Base-by-base conservation (phyloP, 2,797 vertebrate species). In the Eurystomus glaucurus region DNA sequence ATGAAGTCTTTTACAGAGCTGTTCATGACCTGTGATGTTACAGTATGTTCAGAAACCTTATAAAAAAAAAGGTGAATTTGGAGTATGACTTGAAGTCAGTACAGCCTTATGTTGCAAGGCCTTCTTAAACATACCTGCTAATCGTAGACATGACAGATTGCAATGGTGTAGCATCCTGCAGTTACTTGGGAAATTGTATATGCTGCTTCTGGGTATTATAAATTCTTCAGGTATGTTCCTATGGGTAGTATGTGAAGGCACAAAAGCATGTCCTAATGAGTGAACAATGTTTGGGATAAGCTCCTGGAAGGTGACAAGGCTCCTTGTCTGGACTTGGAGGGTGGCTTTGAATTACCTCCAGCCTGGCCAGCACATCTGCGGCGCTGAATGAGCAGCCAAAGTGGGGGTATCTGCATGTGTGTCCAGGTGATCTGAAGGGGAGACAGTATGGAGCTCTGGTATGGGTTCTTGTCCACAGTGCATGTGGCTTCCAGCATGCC, bases 1-100 rank as follows among this genome's bases (percentile, higher is more conserved):
- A 39, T 90, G 71, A 93, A 88, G 74, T 46, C 55, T 96, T 70
- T 85, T 60, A 68, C 60, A 79, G 70, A 91, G 68, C 43, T 88
- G 82, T 57, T 88, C 60, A 10, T 85, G 51, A 65, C 68, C 91
- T 75, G 29, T 60, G 31, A 62, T 94, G 64, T 83, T 90, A 71
- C n/a, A 80, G 45, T 68, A 26, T 55, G 68, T 90, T 90, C 81
- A 90, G 81, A 91, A 33, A 64, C 23, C 39, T 35, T 1, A 37
- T n/a, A 51, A 4, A n/a, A 26, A 58, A 26, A 58, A 54, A 68
- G 9, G 20, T 65, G 51, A 65, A 70, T 87, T 79, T 22, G 39
- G 80, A 66, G 19, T 45, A 51, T 82, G 91, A 19, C 46, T 28
- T 68, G 85, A 43, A 89, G 57, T 70, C 69, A 50, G 52, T 54